Evolutionary conservation across 2,113 vertebrate species (phyloP).

Genomic region (Cinclus cinclus): DNA sequence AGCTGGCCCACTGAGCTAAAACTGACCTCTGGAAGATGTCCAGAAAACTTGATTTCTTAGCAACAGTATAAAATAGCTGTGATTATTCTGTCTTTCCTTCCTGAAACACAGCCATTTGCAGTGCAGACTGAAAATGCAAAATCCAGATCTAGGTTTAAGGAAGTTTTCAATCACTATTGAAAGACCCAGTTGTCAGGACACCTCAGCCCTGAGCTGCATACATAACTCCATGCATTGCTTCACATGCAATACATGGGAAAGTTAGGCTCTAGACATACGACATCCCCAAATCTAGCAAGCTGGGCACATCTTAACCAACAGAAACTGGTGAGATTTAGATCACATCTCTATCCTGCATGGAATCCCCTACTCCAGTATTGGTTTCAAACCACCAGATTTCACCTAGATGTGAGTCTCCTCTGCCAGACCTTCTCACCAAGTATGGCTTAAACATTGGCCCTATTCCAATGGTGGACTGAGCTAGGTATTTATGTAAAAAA

Average conservation of each 20-base stretch:
- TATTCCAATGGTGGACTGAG: background rate
- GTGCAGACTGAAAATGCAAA: background rate
- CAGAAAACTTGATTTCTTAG: background rate
- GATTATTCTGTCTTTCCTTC: background rate
- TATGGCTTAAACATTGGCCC: background rate
- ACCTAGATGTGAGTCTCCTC: background rate
- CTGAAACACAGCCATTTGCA: background rate
- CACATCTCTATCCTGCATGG: background rate
- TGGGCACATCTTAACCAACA: background rate
- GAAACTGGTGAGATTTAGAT: background rate
- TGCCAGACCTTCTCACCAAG: background rate
- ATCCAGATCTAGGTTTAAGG: background rate
- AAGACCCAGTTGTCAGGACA: background rate
- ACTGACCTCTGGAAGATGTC: background rate
- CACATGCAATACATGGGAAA: background rate
- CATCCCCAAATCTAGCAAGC: background rate
- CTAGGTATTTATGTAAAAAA: background rate
- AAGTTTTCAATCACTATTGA: background rate
- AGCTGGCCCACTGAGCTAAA: background rate
- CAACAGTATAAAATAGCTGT: background rate
- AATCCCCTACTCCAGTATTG: rapidly evolving
- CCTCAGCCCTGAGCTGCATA: background rate
- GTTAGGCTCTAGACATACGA: background rate
- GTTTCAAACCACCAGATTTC: background rate
- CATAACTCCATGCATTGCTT: background rate